Base-by-base conservation (phyloP, 2,113 vertebrate species). In the Anhinga rufa region DNA sequence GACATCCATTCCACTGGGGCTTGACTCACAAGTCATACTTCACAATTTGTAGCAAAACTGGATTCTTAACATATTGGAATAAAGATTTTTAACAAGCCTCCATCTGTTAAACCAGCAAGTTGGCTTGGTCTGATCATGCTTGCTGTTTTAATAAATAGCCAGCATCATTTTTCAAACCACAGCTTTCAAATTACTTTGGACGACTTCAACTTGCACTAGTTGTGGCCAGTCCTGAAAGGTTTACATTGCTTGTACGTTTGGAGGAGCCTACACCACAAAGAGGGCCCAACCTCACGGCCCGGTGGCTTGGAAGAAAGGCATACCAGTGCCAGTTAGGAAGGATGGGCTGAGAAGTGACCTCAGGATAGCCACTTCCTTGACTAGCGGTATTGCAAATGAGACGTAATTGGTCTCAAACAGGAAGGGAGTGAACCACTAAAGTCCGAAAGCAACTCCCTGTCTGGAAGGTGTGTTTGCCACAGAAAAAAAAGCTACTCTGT, bases 41-140 rank as follows among this genome's bases (percentile, higher is more conserved):
- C 84, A 94, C 91, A 95, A 96, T 94, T 95, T 96, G 81, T 71
- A 95, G 95, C 94, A 96, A 95, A 96, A 88, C 82, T 92, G 54
- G 74, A 84, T 97, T 95, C 93, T 94, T 96, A 97, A 96, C 95
- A 96, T 97, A 97, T 94, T 91, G 94, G 93, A 94, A 96, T 96
- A 92, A 94, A 95, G 91, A 92, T 95, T 97, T 97, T 95, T 90
- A 94, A 94, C 94, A 97, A 95, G 88, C 92, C 93, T 95, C 97
- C 96, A 97, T 97, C 97, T 97, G 95, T 96, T 96, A 96, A 95
- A 82, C 84, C 72, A 92, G 65, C 1, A 78, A 97, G 58, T 92
- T 96, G 95, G 94, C 93, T 97, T 95, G 88, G 90, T 94, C 74
- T 93, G 88, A 94, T 95, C 82, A 44, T 84, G 80, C 88, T 95